Conservation (phyloP, 2,113 vertebrate genomes). For the Bothrops jararaca region DNA sequence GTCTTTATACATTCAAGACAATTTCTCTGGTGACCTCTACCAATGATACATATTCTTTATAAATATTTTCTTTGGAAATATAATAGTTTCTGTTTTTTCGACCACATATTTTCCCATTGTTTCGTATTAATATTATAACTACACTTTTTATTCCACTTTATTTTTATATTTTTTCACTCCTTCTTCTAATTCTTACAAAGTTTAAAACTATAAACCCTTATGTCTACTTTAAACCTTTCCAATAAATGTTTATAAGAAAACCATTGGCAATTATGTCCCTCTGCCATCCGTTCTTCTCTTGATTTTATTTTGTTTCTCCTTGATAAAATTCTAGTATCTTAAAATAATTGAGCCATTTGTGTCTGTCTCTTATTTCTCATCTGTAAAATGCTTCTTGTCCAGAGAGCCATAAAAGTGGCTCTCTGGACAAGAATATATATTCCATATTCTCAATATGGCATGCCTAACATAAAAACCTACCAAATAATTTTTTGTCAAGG, state of each 20-base stretch:
- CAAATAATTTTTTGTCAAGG: neutral
- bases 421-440: too few species aligned
- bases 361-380: neutral
- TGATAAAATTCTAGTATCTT: neutral
- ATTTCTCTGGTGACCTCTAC: neutral
- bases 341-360: neutral
- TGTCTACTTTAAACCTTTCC: neutral
- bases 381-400: neutral
- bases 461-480: neutral
- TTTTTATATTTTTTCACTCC: neutral
- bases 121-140: neutral
- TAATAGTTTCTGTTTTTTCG: neutral
- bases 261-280: neutral
- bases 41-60: neutral
- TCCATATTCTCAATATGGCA: neutral
- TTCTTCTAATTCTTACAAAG: neutral
- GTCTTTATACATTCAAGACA: neutral
- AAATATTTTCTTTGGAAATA: neutral
- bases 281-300: neutral
- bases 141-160: neutral
- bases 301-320: neutral
- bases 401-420: neutral
- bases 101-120: neutral
- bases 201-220: neutral
- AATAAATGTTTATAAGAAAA: neutral